Conservation (phyloP, 2,888 invertebrate species). For the Calameuta idolon region DNA sequence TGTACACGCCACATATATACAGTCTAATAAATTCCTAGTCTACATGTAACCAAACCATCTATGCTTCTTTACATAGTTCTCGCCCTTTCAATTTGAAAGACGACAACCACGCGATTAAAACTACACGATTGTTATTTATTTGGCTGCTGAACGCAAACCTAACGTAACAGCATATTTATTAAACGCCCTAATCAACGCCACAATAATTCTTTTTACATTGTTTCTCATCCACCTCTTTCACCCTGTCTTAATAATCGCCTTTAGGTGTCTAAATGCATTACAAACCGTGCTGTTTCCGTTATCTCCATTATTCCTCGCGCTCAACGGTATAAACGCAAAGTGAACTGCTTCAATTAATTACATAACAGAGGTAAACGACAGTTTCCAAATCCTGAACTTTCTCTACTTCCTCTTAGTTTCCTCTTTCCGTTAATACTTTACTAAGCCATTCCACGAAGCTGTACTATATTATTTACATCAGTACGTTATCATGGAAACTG, state of each 20-base stretch:
- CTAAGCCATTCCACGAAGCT: not conserved
- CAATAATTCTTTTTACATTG: not conserved
- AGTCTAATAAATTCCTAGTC: conserved; percentile 34
- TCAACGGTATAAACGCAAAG: not conserved
- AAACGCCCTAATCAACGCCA: not conserved
- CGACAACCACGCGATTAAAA: not conserved
- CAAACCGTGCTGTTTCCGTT: not conserved
- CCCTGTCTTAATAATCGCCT: not conserved
- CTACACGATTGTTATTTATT: not conserved
- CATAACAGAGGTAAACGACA: not conserved
- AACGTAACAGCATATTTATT: not conserved
- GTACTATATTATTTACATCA: not conserved
- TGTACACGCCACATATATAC: conserved; percentile 42
- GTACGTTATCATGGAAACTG: not conserved
- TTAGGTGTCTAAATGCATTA: not conserved
- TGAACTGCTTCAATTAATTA: too few relatives aligned
- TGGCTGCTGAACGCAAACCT: not conserved
- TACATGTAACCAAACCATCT: not conserved
- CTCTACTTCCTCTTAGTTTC: too few relatives aligned
- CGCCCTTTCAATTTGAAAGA: not conserved
- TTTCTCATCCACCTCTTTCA: not conserved
- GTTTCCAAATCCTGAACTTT: not conserved
- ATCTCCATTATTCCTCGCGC: not conserved
- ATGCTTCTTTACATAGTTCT: conserved; percentile 11
- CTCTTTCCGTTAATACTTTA: not conserved